Percentiles rank a stretch among this genome's conserved stretches.
Conservation (phyloP, 1,140 invertebrate genomes). For the Lucilia cuprina region DNA sequence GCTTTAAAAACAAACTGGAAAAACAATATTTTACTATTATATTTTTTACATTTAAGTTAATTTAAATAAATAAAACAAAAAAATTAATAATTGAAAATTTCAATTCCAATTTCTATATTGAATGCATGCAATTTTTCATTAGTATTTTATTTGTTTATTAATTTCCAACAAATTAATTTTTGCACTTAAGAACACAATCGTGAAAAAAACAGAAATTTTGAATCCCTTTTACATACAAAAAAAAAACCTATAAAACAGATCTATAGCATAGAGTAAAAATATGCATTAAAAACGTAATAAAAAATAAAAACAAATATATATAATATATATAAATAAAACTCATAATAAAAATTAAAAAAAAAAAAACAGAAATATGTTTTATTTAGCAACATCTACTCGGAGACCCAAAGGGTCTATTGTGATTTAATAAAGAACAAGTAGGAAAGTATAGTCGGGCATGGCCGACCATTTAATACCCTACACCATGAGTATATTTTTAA, state of each 20-base stretch:
- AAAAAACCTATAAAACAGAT: not conserved
- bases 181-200: not conserved
- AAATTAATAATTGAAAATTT: not conserved
- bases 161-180: not conserved
- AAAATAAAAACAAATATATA: not conserved
- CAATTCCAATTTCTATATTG: not conserved
- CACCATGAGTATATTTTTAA: no score
- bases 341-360: not conserved
- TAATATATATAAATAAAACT: not conserved
- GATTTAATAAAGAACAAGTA: no score
- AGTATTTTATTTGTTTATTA: not conserved
- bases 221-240: not conserved
- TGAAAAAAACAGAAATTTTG: not conserved
- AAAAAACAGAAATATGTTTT: not conserved
- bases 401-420: no score
- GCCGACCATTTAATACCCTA: no score
- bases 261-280: not conserved
- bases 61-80: not conserved
- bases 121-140: not conserved
- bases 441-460: no score
- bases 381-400: no score
- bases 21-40: not conserved
- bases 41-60: slow-evolving; percentile 4
- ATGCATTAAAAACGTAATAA: not conserved
- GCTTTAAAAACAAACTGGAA: not conserved